Base-by-base conservation (phyloP, 2,888 invertebrate genomes). In the Entomobrya multifasciata region DNA sequence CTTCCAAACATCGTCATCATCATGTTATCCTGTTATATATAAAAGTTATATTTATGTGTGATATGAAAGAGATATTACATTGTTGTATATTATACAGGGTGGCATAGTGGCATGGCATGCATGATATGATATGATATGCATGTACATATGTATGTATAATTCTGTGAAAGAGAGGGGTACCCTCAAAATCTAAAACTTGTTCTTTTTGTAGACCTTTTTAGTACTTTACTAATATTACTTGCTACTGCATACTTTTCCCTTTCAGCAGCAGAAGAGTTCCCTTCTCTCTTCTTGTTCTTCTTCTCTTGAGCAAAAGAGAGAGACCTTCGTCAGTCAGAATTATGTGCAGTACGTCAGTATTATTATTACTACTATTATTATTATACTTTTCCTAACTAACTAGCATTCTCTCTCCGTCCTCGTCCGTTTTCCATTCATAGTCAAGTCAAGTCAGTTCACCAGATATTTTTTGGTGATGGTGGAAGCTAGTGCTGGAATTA, bases 281-380 rank as follows among this genome's bases (percentile, higher is more conserved):
- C 52, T 67, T 80, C 36, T n/a, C n/a, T 36, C 36, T 36, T 36
- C 36, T 36, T 36, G 36, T 36, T 36, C 36, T 36, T 36, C 36
- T 60, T 49, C 20, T 62, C 62, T 70, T 5, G 36, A 2, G 30
- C 65, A 65, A 65, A n/a, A n/a, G n/a, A n/a, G n/a, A n/a, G 36
- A 36, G 86, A 79, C 86, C 79, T 86, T 86, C 79, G 74, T 86
- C 84, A 85, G 60, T 77, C 79, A 74, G 86, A 86, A 86, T 86
- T 85, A 85, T 85, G 85, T 78, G 85, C 44, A 85, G 36, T 78
- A 79, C 74, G 86, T 86, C 79, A 86, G 79, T 74, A 80, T 86
- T 86, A 84, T 84, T 84, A 86, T 79, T 70, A 74, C 55, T 86
- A 72, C 70, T 44, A 78, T 67, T 67, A 84, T 67, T 65, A 80